Conservation (phyloP, 92 coral and sea anemone genomes). For the Palythoa grandis region DNA sequence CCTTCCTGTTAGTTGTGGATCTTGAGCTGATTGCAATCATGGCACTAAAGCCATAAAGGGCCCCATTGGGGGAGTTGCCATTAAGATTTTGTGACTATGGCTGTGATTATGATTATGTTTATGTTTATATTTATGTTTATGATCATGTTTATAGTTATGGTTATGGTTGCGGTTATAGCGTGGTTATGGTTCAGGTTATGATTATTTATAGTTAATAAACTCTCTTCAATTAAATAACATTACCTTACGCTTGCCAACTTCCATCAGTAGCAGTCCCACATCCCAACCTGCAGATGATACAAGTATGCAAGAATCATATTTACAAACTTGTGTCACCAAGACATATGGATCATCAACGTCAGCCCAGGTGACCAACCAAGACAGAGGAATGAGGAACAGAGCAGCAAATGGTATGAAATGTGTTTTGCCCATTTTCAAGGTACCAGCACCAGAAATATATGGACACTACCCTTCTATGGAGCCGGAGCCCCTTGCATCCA, state of each 20-base stretch:
- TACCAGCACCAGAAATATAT: conserved; percentile 81
- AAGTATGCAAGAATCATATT: not conserved
- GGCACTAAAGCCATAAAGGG: too few species aligned
- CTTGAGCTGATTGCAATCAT: too few species aligned
- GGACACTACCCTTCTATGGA: conserved; percentile 91
- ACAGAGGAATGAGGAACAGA: conserved; percentile 42
- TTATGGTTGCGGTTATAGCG: too few species aligned
- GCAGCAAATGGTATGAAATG: conserved; percentile 55
- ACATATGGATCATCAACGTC: conserved; percentile 55
- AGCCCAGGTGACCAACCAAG: conserved; percentile 50
- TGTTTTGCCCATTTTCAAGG: conserved; percentile 76
- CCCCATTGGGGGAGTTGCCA: too few species aligned
- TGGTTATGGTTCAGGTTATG: too few species aligned
- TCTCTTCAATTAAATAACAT: too few species aligned
- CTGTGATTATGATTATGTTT: too few species aligned
- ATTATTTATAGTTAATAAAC: too few species aligned
- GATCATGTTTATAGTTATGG: too few species aligned
- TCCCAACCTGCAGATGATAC: not conserved
- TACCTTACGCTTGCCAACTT: not conserved
- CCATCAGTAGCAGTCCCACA: not conserved
- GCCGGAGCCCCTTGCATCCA: conserved; percentile 86
- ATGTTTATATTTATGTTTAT: too few species aligned
- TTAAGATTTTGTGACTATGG: too few species aligned
- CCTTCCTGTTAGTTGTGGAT: too few species aligned
- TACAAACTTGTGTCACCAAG: conserved; percentile 31